Evolutionary conservation across 1,140 invertebrate genomes (phyloP).

Genomic region (roundworm (Caenorhabditis elegans)): WBcel235 BX284605.5:7897001-7897500

Average conservation of each 20-base stretch:
- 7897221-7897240: no score
- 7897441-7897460: conserved; percentile 36
- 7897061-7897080: conserved; percentile 59
- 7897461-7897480: conserved; percentile 25
- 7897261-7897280: no score
- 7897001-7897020: neutral
- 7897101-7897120: conserved; percentile 65
- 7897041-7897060: conserved; percentile 62
- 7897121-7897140: conserved; percentile 60
- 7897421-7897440: conserved; percentile 56
- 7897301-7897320: conserved; percentile 51
- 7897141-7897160: neutral
- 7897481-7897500: conserved; percentile 21
- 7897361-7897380: conserved; percentile 62
- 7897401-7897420: conserved; percentile 62
- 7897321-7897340: conserved; percentile 46
- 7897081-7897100: conserved; percentile 63
- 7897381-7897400: conserved; percentile 63
- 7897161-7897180: neutral
- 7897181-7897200: neutral
- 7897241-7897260: no score
- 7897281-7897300: neutral
- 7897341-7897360: conserved; percentile 47
- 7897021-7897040: conserved; percentile 57
- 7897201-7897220: no score